Evolutionary conservation across 2,888 invertebrate genomes (phyloP).

Genomic region (Ichneumon xanthorius): DNA sequence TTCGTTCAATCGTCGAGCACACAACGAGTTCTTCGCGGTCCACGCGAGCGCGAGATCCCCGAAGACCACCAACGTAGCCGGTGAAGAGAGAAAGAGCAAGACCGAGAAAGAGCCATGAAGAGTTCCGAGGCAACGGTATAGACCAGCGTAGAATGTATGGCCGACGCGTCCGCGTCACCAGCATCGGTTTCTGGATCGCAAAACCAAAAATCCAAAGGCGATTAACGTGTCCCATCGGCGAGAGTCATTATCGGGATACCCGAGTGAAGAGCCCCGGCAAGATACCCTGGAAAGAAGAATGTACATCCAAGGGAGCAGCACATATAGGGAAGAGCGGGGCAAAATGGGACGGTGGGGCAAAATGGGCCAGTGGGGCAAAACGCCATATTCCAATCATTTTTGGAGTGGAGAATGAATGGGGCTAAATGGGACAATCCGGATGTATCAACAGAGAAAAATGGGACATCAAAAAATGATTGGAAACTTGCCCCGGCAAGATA

Average conservation of each 20-base stretch:
- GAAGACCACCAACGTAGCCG: constrained; percentile 67
- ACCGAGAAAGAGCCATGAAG: constrained; percentile 28
- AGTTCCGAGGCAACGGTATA: constrained; percentile 7
- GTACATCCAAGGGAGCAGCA: constrained; percentile 6
- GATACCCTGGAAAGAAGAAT: constrained; percentile 39
- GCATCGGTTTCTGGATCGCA: constrained; percentile 57
- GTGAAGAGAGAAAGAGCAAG: constrained; percentile 12
- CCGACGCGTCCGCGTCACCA: constrained; percentile 63
- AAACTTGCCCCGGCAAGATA: too few species aligned
- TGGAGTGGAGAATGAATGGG: too few species aligned
- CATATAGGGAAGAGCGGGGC: background rate
- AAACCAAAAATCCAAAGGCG: constrained; percentile 57
- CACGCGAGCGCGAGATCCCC: constrained; percentile 66
- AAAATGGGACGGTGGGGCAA: too few species aligned
- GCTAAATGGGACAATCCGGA: too few species aligned
- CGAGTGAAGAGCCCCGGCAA: constrained; percentile 24
- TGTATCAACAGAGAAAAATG: too few species aligned
- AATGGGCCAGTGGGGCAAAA: too few species aligned
- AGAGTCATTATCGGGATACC: constrained; percentile 62
- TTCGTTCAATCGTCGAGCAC: constrained; percentile 54
- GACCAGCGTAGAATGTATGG: constrained; percentile 35
- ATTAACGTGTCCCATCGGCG: constrained; percentile 35
- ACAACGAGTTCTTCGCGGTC: constrained; percentile 66
- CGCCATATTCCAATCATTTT: too few species aligned
- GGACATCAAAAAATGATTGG: too few species aligned